Evolutionary conservation across 1,140 invertebrate species (phyloP).

Genomic region (Bactericera cockerelli): DNA sequence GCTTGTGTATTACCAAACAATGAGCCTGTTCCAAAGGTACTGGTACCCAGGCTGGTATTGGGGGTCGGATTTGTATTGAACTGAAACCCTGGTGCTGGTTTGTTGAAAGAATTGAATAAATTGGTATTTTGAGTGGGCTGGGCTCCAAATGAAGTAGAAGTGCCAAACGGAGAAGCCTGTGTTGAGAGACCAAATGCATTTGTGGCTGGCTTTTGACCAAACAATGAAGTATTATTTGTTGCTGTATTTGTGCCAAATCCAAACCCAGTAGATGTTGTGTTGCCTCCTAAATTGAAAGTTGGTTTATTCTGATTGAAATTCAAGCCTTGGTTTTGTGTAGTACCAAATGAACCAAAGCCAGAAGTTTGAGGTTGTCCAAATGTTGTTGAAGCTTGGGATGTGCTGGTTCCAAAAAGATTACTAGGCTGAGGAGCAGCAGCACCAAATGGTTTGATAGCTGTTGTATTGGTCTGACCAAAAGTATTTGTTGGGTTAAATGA

Average conservation of each 20-base stretch:
- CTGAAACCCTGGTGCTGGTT: constrained; percentile 30
- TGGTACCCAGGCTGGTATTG: constrained; percentile 27
- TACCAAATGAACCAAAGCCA: constrained; percentile 30
- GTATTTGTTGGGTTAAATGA: constrained; percentile 12
- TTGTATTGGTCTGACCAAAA: constrained; percentile 1
- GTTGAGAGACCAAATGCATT: constrained; percentile 32
- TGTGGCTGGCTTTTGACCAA: constrained; percentile 30
- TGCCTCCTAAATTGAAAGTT: constrained; percentile 30
- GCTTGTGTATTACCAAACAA: constrained; percentile 32
- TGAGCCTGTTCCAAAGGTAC: constrained; percentile 24
- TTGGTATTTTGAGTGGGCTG: constrained; percentile 30
- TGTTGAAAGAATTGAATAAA: constrained; percentile 29
- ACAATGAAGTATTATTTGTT: constrained; percentile 23
- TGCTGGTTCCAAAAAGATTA: constrained; percentile 28
- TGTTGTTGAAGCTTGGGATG: constrained; percentile 27
- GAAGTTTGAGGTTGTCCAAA: constrained; percentile 31
- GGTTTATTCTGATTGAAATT: constrained; percentile 33
- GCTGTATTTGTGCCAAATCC: constrained; percentile 23
- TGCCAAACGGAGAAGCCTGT: constrained; percentile 36
- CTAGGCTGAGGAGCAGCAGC: constrained; percentile 33
- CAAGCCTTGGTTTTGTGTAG: constrained; percentile 16
- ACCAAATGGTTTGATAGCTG: constrained; percentile 27
- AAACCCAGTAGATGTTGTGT: constrained; percentile 23
- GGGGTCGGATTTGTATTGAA: constrained; percentile 35
- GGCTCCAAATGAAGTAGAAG: constrained; percentile 33